These are phyloP conservation scores for Oncorhynchus gorbuscha DNA, from an alignment of 2,113 vertebrate genomes.

Conservation along the genomic window DNA sequence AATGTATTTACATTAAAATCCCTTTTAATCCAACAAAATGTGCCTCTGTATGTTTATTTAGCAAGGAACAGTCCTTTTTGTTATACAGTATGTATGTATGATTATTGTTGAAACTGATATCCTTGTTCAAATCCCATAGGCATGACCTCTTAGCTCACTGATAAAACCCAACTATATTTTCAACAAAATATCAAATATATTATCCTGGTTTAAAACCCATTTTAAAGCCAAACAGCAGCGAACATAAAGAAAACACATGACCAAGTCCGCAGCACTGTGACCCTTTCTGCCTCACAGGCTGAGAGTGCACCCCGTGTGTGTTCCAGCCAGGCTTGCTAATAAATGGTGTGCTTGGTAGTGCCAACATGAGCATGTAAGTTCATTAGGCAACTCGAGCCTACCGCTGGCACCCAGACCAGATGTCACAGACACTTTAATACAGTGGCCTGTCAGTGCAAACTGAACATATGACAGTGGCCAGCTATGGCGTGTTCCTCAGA, in stretches of 20 bases:
- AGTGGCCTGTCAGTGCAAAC: slow-evolving; percentile 23
- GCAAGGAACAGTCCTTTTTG: no score
- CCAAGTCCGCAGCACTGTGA: background rate
- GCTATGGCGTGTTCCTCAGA: slow-evolving; percentile 33
- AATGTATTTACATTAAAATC: no score
- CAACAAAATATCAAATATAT: background rate
- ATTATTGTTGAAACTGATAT: background rate
- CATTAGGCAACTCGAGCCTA: slow-evolving; percentile 62
- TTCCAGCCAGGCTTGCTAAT: slow-evolving; percentile 56
- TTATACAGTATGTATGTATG: no score
- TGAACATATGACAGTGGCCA: slow-evolving; percentile 25
- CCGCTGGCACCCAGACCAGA: slow-evolving; percentile 57
- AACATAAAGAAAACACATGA: background rate
- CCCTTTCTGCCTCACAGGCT: slow-evolving; percentile 19
- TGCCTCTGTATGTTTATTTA: no score
- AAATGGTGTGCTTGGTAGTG: slow-evolving; percentile 64
- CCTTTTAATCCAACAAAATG: no score
- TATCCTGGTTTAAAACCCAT: background rate
- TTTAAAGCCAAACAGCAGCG: background rate
- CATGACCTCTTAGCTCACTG: background rate
- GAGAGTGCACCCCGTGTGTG: slow-evolving; percentile 42
- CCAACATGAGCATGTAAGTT: slow-evolving; percentile 67
- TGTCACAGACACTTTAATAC: slow-evolving; percentile 63
- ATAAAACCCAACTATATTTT: no score
- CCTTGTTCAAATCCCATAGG: background rate